Conservation (phyloP, 2,113 vertebrate species). For the Gavialis gangeticus region DNA sequence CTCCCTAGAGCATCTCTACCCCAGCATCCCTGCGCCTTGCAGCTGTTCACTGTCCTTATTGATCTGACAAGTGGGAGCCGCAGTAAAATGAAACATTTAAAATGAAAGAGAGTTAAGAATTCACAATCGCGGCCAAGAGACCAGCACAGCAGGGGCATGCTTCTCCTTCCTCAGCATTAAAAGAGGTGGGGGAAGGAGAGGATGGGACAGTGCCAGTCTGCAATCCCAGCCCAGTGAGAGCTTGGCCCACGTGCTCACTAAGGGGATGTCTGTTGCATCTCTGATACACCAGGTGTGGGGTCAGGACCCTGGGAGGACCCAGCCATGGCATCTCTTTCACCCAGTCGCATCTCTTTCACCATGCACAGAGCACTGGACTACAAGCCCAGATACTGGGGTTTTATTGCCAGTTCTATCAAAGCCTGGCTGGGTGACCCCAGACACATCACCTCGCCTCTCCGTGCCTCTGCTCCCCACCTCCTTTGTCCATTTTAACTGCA, state of each 20-base stretch:
- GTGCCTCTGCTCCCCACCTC: not conserved
- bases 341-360: too few species aligned
- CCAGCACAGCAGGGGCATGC: not conserved
- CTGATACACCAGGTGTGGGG: not conserved
- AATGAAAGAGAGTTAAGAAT: not conserved
- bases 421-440: not conserved
- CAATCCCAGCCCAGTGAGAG: too few species aligned
- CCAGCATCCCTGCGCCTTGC: not conserved
- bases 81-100: not conserved
- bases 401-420: not conserved
- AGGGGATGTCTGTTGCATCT: not conserved
- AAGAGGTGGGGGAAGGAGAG: too few species aligned
- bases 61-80: not conserved
- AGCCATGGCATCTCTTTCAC: not conserved
- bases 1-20: not conserved
- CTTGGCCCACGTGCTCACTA: too few species aligned
- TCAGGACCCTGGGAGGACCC: not conserved
- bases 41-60: not conserved
- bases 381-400: not conserved
- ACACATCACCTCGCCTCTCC: not conserved
- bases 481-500: not conserved
- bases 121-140: not conserved
- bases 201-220: too few species aligned
- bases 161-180: too few species aligned
- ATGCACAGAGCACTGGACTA: not conserved